A percentile compares a stretch with the other conserved stretches of the same genome.
Evolutionary conservation across 53 echinoderm and acorn worm species (phyloP).

Genomic region (Echinometra lucunter): DNA sequence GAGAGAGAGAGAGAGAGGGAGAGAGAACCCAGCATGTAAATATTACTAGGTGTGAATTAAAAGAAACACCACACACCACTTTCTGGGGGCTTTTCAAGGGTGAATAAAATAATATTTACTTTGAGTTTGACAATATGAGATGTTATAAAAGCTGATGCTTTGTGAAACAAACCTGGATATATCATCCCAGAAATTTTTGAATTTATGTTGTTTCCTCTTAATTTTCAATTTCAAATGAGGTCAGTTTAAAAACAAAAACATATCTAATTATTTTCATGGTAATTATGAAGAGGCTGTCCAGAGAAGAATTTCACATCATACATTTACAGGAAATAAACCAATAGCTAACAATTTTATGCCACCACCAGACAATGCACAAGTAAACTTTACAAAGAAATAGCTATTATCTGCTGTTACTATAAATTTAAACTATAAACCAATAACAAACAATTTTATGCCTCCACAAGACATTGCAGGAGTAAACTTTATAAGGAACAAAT

Average conservation of each 20-base stretch:
- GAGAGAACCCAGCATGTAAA: neutral
- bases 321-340: no score
- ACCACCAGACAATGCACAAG: neutral
- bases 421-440: no score
- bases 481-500: neutral
- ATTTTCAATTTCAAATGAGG: no score
- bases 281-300: no score
- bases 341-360: neutral
- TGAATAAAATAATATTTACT: neutral
- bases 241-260: no score
- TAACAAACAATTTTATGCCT: neutral
- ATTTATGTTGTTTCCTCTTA: no score
- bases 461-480: neutral
- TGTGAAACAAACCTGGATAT: neutral
- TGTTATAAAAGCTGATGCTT: neutral
- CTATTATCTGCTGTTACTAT: no score
- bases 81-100: neutral
- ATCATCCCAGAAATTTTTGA: neutral
- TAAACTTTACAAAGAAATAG: neutral
- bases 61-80: neutral
- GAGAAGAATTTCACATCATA: no score
- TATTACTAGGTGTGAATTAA: conserved; percentile 20
- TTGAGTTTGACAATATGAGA: neutral
- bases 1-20: neutral
- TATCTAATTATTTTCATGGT: no score